Evolutionary conservation across 2,113 vertebrate genomes (phyloP), one percentile per base, ranked within the genome.

Genomic region (Picathartes gymnocephalus): DNA sequence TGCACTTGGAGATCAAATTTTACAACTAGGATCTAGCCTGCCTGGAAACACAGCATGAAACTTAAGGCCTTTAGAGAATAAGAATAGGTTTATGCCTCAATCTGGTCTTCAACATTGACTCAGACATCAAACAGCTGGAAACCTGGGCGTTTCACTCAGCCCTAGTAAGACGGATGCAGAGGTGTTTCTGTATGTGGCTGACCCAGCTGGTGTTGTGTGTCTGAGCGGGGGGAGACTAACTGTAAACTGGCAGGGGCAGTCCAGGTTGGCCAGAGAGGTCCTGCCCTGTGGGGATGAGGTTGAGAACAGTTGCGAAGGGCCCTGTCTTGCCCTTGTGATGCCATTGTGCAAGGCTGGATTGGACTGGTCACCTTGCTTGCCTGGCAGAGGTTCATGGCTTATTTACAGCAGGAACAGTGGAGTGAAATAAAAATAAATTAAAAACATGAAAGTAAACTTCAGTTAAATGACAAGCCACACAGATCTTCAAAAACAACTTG

Each of bases 381-480:
- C 47, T 56, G 39, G 40, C 44, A 68, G 76, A 88, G 4, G 2
- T 62, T 80, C n/a, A 17, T 2, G 6, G 27, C 13, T 69, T 88
- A 23, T 84, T 89, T 86, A 39, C 42, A 65, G 4, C 0, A 11
- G 51, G 31, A 83, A 68, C 24, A 78, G 33, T 35, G 11, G 33
- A 42, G 12, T 12, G 39, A 81, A 88, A 92, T 73, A 85, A 76
- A 83, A 95, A 60, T 51, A 51, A 91, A 85, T 76, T 68, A 21
- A n/a, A 81, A 51, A 53, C 48, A 79, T 25, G 17, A 40, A 81
- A 62, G 42, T 77, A 66, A 86, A 57, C 11, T 68, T 84, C 5
- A 81, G 35, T 28, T 37, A 81, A 83, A 78, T 11, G 9, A 5
- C 39, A 83, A 76, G 25, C 60, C 56, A 78, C 48, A 74, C 22